Percentiles rank a stretch among this genome's conserved stretches.
phyloP scores from a whole-genome alignment of 2,888 invertebrate species.

The Rugalucina vietnamica region DNA sequence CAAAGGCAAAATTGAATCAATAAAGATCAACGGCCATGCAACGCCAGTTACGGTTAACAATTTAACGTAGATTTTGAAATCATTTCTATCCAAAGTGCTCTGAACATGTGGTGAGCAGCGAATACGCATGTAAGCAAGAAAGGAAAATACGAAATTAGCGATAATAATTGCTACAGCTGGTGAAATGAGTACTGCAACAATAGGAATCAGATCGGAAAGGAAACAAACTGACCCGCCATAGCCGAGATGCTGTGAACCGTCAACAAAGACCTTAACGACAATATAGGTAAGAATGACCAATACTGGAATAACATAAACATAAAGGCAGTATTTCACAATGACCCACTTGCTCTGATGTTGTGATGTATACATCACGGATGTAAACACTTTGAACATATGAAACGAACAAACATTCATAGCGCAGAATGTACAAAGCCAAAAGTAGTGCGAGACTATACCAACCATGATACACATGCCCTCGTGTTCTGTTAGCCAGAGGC shows the following conservation, averaged over 20 bases:
- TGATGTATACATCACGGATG: background rate
- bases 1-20: constrained; percentile 64
- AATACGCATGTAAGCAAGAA: constrained; percentile 58
- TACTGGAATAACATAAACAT: background rate
- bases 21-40: constrained; percentile 69
- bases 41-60: constrained; percentile 71
- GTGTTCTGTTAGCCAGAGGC: constrained; percentile 23
- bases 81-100: constrained; percentile 28
- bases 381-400: constrained; percentile 65
- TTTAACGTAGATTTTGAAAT: constrained; percentile 65
- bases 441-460: constrained; percentile 61
- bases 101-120: constrained; percentile 30
- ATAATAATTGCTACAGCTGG: constrained; percentile 61
- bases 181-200: constrained; percentile 60
- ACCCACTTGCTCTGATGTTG: background rate
- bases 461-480: constrained; percentile 35
- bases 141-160: constrained; percentile 62
- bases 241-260: constrained; percentile 21
- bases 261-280: background rate
- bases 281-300: background rate
- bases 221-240: constrained; percentile 54
- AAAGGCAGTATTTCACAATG: background rate
- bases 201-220: constrained; percentile 21
- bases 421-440: constrained; percentile 65
- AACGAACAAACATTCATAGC: constrained; percentile 65